Evolutionary conservation across 2,888 invertebrate genomes (phyloP), one percentile per base, ranked within the genome.

Genomic region (Latrodectus hesperus): DNA sequence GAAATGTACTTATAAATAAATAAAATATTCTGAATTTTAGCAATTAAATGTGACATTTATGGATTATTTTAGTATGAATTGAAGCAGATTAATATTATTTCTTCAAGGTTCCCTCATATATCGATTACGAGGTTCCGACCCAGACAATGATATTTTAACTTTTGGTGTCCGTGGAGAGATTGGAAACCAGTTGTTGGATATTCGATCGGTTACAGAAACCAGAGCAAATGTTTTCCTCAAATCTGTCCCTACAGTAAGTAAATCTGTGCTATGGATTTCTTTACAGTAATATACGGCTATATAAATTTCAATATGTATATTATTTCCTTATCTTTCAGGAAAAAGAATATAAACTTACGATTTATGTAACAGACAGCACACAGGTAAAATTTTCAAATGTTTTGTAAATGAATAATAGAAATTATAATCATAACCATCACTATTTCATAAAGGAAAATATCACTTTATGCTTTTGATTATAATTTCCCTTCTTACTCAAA

Each of bases 101-200:
- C 9, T 16, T 71, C 8, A 38, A 78, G 96, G 96, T 91, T 95
- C 96, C 83, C 95, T 96, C 92, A 95, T 98, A 93, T 97, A 97
- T 93, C 94, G 97, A 91, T 94, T 97, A 4, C 89, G 89, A 79
- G 90, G 90, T 75, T 88, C 90, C 0, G 90, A 90, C 84, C 89
- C 90, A 9, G 90, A 90, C 53, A 79, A 88, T 14, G 84, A 89
- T 26, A 60, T 88, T 12, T 74, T 89, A 77, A 90, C 88, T n/a
- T 89, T 90, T 38, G 90, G 90, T 51, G 88, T 89, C 17, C 78
- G 87, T 5, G 90, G 88, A 17, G 83, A 85, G 5, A 84, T 88
- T 1, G 90, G 89, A 22, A 84, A 84, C 14, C 76, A 88, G 14
- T 60, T 90, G 65, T 73, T 90, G 51, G 81, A 88, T 22, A 87